These are phyloP conservation scores for Oceanodroma tethys DNA, from an alignment of 2,113 vertebrate species.

Conservation along the genomic window DNA sequence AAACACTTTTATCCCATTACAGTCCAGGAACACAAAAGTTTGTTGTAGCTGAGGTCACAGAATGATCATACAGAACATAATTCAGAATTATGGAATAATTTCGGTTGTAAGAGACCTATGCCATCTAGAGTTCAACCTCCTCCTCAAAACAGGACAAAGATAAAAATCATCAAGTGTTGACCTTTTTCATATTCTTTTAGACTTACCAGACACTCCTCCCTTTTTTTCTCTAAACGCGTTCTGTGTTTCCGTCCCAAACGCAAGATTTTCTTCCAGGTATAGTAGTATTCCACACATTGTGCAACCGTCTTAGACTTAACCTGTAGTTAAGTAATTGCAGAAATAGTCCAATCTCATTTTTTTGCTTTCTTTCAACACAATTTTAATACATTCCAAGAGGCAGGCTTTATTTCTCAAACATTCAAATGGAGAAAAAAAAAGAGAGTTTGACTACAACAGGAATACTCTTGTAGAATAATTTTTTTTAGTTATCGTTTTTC, in stretches of 20 bases:
- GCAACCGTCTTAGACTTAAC: constrained; percentile 88
- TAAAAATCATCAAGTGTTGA: background rate
- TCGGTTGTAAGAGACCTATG: background rate
- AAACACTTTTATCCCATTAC: background rate
- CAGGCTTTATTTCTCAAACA: background rate
- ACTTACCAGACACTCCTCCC: constrained; percentile 76
- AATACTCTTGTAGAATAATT: background rate
- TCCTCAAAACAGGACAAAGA: background rate
- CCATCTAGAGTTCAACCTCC: background rate
- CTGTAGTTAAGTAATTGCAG: constrained; percentile 65
- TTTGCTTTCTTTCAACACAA: background rate
- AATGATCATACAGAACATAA: background rate
- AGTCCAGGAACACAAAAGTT: background rate
- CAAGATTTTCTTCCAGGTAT: constrained; percentile 90
- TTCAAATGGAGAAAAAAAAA: background rate
- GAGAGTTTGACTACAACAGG: background rate
- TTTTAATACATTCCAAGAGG: background rate
- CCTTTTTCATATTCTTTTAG: background rate
- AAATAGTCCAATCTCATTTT: background rate
- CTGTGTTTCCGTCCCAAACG: constrained; percentile 76
- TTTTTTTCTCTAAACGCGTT: constrained; percentile 70
- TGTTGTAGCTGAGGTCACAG: background rate
- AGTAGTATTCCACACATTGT: constrained; percentile 94
- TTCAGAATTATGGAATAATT: background rate
- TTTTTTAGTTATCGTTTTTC: background rate